These are phyloP conservation scores for Unio delphinus DNA, from an alignment of 2,888 invertebrate genomes.

Conservation along the genomic window DNA sequence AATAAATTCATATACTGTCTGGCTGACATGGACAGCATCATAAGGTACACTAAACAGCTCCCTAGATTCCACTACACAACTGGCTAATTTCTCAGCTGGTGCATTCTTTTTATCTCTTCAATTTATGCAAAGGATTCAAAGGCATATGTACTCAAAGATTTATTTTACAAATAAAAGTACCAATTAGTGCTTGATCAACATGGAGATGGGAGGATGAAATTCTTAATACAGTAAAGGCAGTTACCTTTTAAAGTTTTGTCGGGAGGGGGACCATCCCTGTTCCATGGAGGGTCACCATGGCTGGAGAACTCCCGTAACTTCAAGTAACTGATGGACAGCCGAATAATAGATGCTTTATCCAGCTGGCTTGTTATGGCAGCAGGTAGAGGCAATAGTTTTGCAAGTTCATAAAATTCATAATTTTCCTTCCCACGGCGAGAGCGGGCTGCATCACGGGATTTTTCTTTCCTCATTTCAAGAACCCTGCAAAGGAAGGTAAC, in stretches of 20 bases:
- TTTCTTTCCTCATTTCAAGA: conserved; percentile 81
- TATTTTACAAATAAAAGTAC: too few species aligned
- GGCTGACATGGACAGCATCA: too few species aligned
- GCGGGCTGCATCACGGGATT: conserved; percentile 97
- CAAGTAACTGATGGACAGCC: conserved; percentile 94
- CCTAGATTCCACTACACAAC: too few species aligned
- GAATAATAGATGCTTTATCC: conserved; percentile 96
- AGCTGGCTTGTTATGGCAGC: conserved; percentile 94
- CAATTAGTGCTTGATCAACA: too few species aligned
- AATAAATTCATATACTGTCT: too few species aligned
- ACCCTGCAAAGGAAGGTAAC: conserved; percentile 58
- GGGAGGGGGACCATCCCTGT: conserved; percentile 63
- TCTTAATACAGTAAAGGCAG: conserved; percentile 1
- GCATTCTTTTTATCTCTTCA: too few species aligned
- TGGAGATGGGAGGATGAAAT: background rate
- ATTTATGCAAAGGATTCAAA: too few species aligned
- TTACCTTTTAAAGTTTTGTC: conserved; percentile 55
- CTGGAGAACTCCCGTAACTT: conserved; percentile 97
- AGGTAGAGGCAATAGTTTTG: conserved; percentile 93
- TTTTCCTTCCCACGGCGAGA: conserved; percentile 96
- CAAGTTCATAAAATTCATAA: conserved; percentile 94
- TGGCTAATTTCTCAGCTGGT: too few species aligned
- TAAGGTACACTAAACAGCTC: too few species aligned
- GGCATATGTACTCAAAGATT: too few species aligned
- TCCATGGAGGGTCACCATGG: conserved; percentile 97